Percentiles rank a stretch among this genome's conserved stretches.
phyloP scores from a whole-genome alignment of 2,888 invertebrate species.

The Baronia brevicornis region DNA sequence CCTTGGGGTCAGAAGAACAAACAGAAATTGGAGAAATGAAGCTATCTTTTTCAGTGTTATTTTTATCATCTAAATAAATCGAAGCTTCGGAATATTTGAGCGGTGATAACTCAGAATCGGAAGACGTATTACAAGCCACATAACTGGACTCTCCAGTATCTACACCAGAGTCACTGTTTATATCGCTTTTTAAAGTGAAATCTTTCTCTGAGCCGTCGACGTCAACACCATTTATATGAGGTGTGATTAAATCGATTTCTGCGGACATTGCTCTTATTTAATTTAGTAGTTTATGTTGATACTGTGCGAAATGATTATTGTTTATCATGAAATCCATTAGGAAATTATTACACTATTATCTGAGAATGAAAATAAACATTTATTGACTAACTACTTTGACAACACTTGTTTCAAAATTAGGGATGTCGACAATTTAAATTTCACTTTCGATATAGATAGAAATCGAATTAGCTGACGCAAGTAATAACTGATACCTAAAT shows the following conservation, averaged over 20 bases:
- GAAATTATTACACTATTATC: slow-evolving; percentile 28
- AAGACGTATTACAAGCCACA: slow-evolving; percentile 27
- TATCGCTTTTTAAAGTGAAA: slow-evolving; percentile 32
- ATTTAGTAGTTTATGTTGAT: background rate
- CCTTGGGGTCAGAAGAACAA: slow-evolving; percentile 3
- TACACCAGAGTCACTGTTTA: slow-evolving; percentile 46
- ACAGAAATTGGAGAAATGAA: slow-evolving; percentile 2
- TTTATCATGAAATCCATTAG: slow-evolving; percentile 32
- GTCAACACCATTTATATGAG: slow-evolving; percentile 47
- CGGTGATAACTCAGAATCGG: slow-evolving; percentile 35
- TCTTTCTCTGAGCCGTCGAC: slow-evolving; percentile 41
- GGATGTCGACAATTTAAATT: too few relatives aligned
- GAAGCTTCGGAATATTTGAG: slow-evolving; percentile 24
- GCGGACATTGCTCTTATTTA: slow-evolving; percentile 37
- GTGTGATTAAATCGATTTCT: slow-evolving; percentile 28
- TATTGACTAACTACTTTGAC: too few relatives aligned
- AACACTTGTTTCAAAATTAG: slow-evolving; percentile 17
- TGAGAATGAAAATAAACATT: slow-evolving; percentile 50
- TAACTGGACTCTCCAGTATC: slow-evolving; percentile 37
- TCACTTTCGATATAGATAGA: too few relatives aligned
- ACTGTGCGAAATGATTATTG: background rate
- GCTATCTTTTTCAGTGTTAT: slow-evolving; percentile 5
- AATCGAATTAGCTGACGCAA: too few relatives aligned
- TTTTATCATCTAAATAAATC: slow-evolving; percentile 7
- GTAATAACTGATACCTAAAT: too few relatives aligned